Base-by-base conservation (phyloP, 2,797 vertebrate species). In the Anguilla obscura region DNA sequence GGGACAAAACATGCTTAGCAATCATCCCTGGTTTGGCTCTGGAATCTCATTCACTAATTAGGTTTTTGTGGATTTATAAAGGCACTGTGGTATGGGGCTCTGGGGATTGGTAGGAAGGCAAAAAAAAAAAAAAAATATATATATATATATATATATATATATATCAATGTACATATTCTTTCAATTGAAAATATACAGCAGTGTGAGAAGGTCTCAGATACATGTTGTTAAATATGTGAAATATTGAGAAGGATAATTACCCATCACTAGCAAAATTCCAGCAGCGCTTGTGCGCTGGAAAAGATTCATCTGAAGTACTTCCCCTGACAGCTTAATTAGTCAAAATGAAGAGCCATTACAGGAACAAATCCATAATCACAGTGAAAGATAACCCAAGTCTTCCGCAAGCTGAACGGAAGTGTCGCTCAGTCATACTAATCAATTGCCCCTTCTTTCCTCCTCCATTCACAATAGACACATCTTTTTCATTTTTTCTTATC, bases 281-380 rank as follows among this genome's bases (percentile, higher is more conserved):
- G 63, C 21, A 85, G 87, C n/a, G 82, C 27, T 1, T 56, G 63
- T 71, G n/a, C 16, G n/a, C 60, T 56, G 48, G 54, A 76, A 63
- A 27, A 88, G 50, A 60, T 83, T 83, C 52, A 84, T 71, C 66
- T 58, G 50, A 88, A 85, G 82, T 63, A 58, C 48, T 45, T 84
- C 54, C 50, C 84, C 83, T 74, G 82, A 76, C 82, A 58, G n/a
- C 58, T 87, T 84, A 84, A 74, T 88, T 69, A 86, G 85, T 86
- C 60, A 86, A 85, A 87, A 21, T 84, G 60, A 84, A 84, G 36
- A 14, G 63, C 12, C 50, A 82, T 88, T 85, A 85, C 87, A 88
- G 63, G 79, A 88, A 56, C 48, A 85, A 85, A 88, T 71, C 63
- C 82, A 85, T 76, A 74, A 76, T 74, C 63, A 50, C 54, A 85